Conservation (phyloP, 2,797 vertebrate species). For the Pangasius larnaudii region DNA sequence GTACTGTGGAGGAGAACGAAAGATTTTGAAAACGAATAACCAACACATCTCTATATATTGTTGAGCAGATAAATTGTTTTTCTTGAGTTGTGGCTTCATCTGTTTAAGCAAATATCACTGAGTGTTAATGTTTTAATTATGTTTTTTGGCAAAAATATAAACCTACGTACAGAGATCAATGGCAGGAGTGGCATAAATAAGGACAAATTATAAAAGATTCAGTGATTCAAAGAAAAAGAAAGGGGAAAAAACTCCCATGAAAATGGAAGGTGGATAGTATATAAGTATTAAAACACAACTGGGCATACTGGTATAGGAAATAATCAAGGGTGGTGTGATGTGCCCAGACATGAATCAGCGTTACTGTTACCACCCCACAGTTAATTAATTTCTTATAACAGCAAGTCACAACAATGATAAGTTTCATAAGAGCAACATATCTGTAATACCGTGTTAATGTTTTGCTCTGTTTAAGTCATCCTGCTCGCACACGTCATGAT, state of each 20-base stretch:
- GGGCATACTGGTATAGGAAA: too few relatives aligned
- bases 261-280: background rate
- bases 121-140: background rate
- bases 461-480: conserved; percentile 63
- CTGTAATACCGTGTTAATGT: background rate
- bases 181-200: background rate
- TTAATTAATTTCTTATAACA: background rate
- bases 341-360: background rate
- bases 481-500: conserved; percentile 78
- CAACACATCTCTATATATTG: background rate
- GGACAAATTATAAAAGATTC: background rate
- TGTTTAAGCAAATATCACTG: background rate
- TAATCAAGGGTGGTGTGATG: background rate
- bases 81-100: background rate
- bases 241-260: too few relatives aligned
- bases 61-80: background rate
- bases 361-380: background rate
- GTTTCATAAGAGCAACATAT: background rate
- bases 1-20: background rate
- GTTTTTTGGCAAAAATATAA: too few relatives aligned
- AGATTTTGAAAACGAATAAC: background rate
- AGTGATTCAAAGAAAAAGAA: background rate
- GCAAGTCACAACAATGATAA: background rate
- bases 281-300: background rate
- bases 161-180: background rate